Percentiles rank a stretch among this genome's conserved stretches.
phyloP scores from a whole-genome alignment of 2,888 invertebrate genomes.

The Furcula furcula region DNA sequence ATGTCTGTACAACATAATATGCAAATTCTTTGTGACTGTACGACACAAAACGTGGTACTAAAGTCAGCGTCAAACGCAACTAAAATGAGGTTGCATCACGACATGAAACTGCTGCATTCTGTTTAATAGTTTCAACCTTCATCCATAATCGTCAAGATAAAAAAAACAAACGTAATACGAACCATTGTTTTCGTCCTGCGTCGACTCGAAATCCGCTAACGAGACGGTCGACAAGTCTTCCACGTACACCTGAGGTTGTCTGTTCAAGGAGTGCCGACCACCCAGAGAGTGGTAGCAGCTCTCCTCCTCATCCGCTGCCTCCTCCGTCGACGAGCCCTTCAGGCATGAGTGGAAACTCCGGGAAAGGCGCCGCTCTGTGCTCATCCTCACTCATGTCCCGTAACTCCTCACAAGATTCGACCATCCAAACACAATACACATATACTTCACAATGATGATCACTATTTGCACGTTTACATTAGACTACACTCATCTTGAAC shows the following conservation, averaged over 20 bases:
- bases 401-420: slow-evolving; percentile 35
- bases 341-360: slow-evolving; percentile 86
- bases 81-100: too few species aligned
- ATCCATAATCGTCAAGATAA: background rate
- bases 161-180: slow-evolving; percentile 34
- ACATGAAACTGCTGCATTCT: too few species aligned
- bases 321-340: slow-evolving; percentile 82
- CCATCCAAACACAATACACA: slow-evolving; percentile 33
- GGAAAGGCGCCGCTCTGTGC: slow-evolving; percentile 82
- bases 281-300: slow-evolving; percentile 75
- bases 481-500: slow-evolving; percentile 11
- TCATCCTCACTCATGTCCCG: slow-evolving; percentile 75
- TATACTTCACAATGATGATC: slow-evolving; percentile 16
- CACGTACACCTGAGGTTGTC: slow-evolving; percentile 70
- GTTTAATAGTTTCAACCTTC: background rate
- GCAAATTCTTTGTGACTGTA: too few species aligned
- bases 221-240: slow-evolving; percentile 72
- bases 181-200: slow-evolving; percentile 72
- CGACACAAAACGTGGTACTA: too few species aligned
- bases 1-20: too few species aligned
- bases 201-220: slow-evolving; percentile 67
- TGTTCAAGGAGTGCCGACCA: slow-evolving; percentile 64
- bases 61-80: too few species aligned
- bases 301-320: slow-evolving; percentile 74
- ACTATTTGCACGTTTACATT: slow-evolving; percentile 7